Evolutionary conservation across 2,113 vertebrate species (phyloP).

Genomic region (Etia nguti): DNA sequence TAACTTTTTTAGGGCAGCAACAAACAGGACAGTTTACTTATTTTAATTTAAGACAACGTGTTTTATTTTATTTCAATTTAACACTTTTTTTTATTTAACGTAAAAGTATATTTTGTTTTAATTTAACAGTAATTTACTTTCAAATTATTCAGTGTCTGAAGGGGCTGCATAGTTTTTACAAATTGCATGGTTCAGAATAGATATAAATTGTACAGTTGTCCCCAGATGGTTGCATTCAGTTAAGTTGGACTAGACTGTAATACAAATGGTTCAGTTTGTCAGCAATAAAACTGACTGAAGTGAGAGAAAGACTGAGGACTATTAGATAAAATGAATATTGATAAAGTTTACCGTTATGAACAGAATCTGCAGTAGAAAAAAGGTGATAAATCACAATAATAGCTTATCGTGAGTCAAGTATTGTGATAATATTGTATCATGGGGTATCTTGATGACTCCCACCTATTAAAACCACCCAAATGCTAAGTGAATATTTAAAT

Average conservation of each 20-base stretch:
- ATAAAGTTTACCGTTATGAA: neutral
- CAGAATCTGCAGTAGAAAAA: fast-evolving
- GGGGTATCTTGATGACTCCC: neutral
- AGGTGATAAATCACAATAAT: neutral
- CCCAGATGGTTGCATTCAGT: neutral
- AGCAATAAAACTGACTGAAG: neutral
- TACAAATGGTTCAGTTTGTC: neutral
- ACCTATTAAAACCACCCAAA: neutral
- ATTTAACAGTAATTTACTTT: neutral
- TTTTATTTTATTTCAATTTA: neutral
- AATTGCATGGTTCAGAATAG: neutral
- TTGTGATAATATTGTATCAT: neutral
- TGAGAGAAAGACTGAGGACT: neutral
- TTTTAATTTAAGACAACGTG: neutral
- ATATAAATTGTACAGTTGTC: neutral
- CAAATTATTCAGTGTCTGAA: neutral
- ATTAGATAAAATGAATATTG: neutral
- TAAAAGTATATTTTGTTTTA: neutral
- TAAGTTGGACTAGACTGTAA: neutral
- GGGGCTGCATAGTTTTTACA: neutral
- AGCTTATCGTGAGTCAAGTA: neutral
- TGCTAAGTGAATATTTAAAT: neutral
- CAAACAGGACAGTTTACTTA: neutral
- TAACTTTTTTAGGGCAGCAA: neutral
- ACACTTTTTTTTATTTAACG: neutral